phyloP scores from a whole-genome alignment of 2,113 vertebrate species.

The Myocastor coypus region DNA sequence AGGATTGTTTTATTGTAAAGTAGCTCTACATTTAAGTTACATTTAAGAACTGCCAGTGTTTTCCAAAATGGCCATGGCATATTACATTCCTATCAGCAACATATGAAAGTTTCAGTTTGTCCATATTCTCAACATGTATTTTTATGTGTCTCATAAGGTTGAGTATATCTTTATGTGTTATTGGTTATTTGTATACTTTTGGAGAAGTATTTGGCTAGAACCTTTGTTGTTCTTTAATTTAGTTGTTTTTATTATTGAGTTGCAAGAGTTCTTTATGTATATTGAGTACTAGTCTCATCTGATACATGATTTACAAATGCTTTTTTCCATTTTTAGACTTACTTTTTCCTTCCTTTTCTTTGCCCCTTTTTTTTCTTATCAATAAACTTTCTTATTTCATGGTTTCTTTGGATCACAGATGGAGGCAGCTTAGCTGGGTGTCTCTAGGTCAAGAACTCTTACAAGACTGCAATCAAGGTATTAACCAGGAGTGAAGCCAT shows the following conservation, averaged over 20 bases:
- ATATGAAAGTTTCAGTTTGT: background rate
- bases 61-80: background rate
- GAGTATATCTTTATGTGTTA: background rate
- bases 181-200: background rate
- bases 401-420: background rate
- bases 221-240: background rate
- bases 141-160: background rate
- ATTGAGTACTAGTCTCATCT: background rate
- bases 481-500: background rate
- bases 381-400: background rate
- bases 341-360: background rate
- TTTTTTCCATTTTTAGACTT: background rate
- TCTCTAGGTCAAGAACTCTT: background rate
- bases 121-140: background rate
- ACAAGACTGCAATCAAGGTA: background rate
- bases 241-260: background rate
- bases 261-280: background rate
- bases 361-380: too few relatives aligned
- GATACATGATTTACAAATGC: background rate
- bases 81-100: background rate
- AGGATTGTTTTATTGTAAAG: conserved; percentile 3
- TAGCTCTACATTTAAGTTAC: background rate
- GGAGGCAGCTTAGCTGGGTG: background rate
- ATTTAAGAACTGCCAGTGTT: background rate
- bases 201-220: background rate